Evolutionary conservation across 2,888 invertebrate species (phyloP).

Genomic region (Noctua janthe): DNA sequence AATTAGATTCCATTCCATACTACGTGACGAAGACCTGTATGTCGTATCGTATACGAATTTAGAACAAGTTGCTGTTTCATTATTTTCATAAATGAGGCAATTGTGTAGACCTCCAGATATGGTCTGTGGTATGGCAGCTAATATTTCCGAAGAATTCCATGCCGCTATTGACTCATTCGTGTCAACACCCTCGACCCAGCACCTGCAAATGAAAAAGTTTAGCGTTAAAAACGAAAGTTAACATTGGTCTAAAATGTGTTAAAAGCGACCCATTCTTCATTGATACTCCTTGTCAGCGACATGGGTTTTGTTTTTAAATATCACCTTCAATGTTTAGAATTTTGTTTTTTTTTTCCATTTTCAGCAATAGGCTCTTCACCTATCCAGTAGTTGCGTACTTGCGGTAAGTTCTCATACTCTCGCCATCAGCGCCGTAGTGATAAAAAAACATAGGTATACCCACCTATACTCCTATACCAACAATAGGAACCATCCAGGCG

Average conservation of each 20-base stretch:
- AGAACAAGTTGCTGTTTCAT: conserved; percentile 80
- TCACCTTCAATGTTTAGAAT: not conserved
- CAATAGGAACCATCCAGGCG: not conserved
- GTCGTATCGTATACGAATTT: conserved; percentile 93
- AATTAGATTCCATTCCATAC: conserved; percentile 96
- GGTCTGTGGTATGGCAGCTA: conserved; percentile 90
- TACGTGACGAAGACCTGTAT: conserved; percentile 93
- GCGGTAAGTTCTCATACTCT: not conserved
- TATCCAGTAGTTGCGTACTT: not conserved
- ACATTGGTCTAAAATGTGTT: not conserved
- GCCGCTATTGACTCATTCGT: conserved; percentile 87
- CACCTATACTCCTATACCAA: not conserved
- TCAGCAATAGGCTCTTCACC: not conserved
- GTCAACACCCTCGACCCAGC: conserved; percentile 91
- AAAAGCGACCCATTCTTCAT: not conserved
- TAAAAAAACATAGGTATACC: not conserved
- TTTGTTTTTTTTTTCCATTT: not conserved
- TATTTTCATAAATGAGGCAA: conserved; percentile 90
- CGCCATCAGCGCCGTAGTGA: not conserved
- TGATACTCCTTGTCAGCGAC: not conserved
- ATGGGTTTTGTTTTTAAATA: not conserved
- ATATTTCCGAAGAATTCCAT: conserved; percentile 90
- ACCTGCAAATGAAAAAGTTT: conserved; percentile 84
- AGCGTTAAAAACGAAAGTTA: not conserved
- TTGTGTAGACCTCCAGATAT: conserved; percentile 89